Percentiles rank a stretch among this genome's conserved stretches.
These are phyloP conservation scores for Serrognathus titanus DNA, from an alignment of 2,888 invertebrate species.

Conservation along the genomic window DNA sequence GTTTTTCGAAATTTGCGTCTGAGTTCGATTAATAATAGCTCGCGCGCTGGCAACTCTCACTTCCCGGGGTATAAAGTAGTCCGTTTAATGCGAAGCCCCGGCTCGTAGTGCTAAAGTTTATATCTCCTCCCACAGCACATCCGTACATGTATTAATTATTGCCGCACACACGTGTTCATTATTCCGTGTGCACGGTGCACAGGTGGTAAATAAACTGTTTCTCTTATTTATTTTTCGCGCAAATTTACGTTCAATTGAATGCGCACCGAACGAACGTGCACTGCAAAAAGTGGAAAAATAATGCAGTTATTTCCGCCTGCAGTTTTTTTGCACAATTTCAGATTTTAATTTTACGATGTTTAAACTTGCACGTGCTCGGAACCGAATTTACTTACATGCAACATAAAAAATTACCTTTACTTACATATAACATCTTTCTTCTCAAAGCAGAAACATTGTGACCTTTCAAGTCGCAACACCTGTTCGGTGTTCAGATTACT, in stretches of 20 bases:
- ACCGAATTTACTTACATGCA: too few species aligned
- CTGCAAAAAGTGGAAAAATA: too few species aligned
- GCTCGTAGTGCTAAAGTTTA: constrained; percentile 1
- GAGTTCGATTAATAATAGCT: neutral
- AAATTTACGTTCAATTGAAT: constrained; percentile 12
- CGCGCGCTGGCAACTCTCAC: neutral
- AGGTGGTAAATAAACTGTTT: constrained; percentile 28
- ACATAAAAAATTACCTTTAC: too few species aligned
- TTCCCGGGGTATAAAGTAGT: constrained; percentile 1
- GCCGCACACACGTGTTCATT: constrained; percentile 29
- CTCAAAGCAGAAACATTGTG: too few species aligned
- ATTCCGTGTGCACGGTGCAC: constrained; percentile 25
- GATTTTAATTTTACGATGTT: too few species aligned
- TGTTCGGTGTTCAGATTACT: too few species aligned
- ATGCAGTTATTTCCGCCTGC: too few species aligned
- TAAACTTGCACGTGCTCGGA: too few species aligned
- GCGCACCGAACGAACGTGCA: neutral
- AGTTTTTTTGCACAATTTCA: too few species aligned
- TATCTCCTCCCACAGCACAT: constrained; percentile 26
- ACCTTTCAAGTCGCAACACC: too few species aligned
- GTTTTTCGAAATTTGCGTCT: too few species aligned
- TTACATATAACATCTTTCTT: too few species aligned
- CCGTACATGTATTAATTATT: constrained; percentile 36
- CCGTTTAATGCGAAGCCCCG: neutral
- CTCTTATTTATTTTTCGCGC: constrained; percentile 5